Percentiles rank a stretch among this genome's conserved stretches.
These are phyloP conservation scores for Amiota minor DNA, from an alignment of 2,888 invertebrate species.

Conservation along the genomic window DNA sequence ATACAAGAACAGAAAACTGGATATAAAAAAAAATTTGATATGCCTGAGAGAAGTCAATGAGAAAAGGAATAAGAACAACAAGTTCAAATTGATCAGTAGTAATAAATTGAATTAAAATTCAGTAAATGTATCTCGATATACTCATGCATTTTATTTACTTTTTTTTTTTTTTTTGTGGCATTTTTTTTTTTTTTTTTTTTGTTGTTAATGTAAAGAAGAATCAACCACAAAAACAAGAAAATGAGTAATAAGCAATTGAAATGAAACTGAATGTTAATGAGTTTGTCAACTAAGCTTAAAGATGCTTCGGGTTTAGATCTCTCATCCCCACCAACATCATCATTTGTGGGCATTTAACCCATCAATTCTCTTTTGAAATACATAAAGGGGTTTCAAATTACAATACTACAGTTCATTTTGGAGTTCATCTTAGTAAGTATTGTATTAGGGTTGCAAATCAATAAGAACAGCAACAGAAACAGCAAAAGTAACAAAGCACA, in stretches of 20 bases:
- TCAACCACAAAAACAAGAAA: constrained; percentile 1
- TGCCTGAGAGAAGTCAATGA: constrained; percentile 1
- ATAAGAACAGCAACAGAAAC: too few species aligned
- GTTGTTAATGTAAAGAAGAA: not conserved
- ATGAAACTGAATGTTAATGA: not conserved
- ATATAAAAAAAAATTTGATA: not conserved
- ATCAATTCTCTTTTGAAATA: too few species aligned
- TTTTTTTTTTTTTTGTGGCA: not conserved
- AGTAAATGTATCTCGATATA: not conserved
- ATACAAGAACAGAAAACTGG: too few species aligned
- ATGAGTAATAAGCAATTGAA: not conserved
- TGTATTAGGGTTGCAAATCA: constrained; percentile 8
- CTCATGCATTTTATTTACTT: constrained; percentile 9
- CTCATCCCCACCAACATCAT: too few species aligned
- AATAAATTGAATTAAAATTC: constrained; percentile 14
- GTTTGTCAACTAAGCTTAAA: not conserved
- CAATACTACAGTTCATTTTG: not conserved
- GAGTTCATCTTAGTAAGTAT: not conserved
- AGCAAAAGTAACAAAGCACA: too few species aligned
- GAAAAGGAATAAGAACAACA: not conserved
- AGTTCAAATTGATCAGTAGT: not conserved
- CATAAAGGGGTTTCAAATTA: constrained; percentile 24
- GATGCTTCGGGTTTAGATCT: too few species aligned
- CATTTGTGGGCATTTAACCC: too few species aligned
- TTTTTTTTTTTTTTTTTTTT: not conserved